These are phyloP conservation scores for Siniperca undulata DNA, from an alignment of 2,797 vertebrate species.

Conservation along the genomic window DNA sequence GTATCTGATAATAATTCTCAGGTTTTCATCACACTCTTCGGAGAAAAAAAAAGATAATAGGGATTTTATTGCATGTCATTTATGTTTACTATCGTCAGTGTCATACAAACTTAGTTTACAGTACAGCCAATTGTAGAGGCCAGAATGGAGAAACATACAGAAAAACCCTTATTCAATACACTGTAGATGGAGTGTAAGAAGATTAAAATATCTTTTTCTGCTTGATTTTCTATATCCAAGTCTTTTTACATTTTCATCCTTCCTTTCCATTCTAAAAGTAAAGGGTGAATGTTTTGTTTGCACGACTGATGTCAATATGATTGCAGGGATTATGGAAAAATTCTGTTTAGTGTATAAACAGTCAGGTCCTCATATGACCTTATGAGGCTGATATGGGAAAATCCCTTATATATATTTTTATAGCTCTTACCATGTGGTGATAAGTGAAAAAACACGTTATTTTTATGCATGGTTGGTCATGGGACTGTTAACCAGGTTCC, in stretches of 20 bases:
- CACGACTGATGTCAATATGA: not conserved
- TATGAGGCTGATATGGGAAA: slow-evolving; percentile 42
- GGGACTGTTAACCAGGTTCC: slow-evolving; percentile 33
- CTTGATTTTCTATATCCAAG: not conserved
- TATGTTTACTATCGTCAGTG: not conserved
- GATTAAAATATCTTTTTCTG: not conserved
- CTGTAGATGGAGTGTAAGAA: not conserved
- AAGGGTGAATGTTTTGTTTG: not conserved
- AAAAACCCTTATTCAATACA: not conserved
- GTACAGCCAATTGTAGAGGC: not conserved
- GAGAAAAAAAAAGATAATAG: not conserved
- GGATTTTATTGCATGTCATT: slow-evolving; percentile 10
- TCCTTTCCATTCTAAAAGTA: not conserved
- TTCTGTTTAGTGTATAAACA: slow-evolving; percentile 1
- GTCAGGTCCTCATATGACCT: slow-evolving; percentile 24
- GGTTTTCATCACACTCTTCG: not conserved
- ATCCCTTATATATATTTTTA: slow-evolving; percentile 4
- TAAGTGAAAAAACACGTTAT: slow-evolving; percentile 6
- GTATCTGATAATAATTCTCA: not conserved
- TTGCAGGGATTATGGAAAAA: not conserved
- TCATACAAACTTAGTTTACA: not conserved
- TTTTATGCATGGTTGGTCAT: slow-evolving; percentile 30
- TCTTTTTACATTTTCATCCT: not conserved
- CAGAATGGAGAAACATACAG: not conserved
- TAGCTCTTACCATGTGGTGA: slow-evolving; percentile 10